Evolutionary conservation across 2,888 invertebrate genomes (phyloP).

Genomic region (Coremacera marginata): DNA sequence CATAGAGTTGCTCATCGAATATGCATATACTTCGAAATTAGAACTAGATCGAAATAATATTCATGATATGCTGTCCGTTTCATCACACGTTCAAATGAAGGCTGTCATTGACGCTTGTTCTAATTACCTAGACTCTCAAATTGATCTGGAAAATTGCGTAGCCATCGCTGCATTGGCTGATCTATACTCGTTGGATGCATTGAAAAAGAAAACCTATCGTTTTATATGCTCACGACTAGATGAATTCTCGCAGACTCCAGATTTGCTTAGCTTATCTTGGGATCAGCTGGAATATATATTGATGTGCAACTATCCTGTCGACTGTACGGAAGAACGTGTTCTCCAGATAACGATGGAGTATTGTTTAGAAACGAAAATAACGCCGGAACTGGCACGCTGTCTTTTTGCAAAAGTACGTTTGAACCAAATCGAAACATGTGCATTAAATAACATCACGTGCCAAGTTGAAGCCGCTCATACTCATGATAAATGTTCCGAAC

Average conservation of each 20-base stretch:
- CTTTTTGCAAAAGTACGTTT: constrained; percentile 60
- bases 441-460: constrained; percentile 42
- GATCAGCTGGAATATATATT: constrained; percentile 75
- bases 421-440: constrained; percentile 53
- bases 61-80: constrained; percentile 78
- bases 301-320: constrained; percentile 77
- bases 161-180: constrained; percentile 79
- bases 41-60: constrained; percentile 73
- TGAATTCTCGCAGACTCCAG: constrained; percentile 73
- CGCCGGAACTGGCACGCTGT: constrained; percentile 47
- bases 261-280: constrained; percentile 74
- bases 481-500: background rate
- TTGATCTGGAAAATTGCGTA: constrained; percentile 79
- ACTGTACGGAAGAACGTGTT: constrained; percentile 76
- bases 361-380: constrained; percentile 65
- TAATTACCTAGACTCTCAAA: constrained; percentile 75
- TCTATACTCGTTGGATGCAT: constrained; percentile 74
- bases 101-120: constrained; percentile 78
- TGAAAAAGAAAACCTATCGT: constrained; percentile 74
- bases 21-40: constrained; percentile 76
- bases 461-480: background rate
- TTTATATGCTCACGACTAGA: constrained; percentile 76
- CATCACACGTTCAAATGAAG: constrained; percentile 76
- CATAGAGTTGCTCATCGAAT: constrained; percentile 76
- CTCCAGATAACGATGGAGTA: constrained; percentile 74